Base-by-base conservation (phyloP, 2,888 invertebrate species). In the Lomographa bimaculata region DNA sequence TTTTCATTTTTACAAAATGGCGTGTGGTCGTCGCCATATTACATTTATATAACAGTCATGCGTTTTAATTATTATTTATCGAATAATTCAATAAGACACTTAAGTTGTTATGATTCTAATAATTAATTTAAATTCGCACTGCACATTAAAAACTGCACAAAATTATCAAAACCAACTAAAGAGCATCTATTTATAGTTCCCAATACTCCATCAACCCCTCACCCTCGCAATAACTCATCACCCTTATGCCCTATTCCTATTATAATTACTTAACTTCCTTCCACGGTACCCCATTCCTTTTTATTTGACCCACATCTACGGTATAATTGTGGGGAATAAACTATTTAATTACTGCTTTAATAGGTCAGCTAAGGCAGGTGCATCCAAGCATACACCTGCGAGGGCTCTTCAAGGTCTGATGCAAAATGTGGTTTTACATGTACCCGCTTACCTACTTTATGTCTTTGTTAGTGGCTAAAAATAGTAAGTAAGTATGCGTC, bases 341-440 rank as follows among this genome's bases (percentile, higher is more conserved):
- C 82, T 83, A 76, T 79, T 77, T 84, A 83, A 84, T 85, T 83
- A 86, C 75, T 76, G 65, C 80, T 79, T 85, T 87, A 83, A 87
- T 89, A 87, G 87, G 87, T 89, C 86, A 89, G 73, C 71, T 73
- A 72, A 78, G 57, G 84, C 87, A 89, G 87, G 85, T 89, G 86
- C 68, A 79, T 53, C 66, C 49, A 52, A 59, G 58, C 69, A 58
- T 76, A 57, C 82, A 83, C 83, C 86, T 85, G 87, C 81, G 43
- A 47, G 82, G 79, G 79, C 47, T 65, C 57, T 71, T 78, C 86
- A 87, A 89, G 87, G 87, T 64, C 79, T 67, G 38, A 9, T 53
- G 65, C 62, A 54, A 64, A 68, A 63, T 63, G 65, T 58, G 54
- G 50, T 55, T 64, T 57, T 62, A 18, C 20, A 19, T 16, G 32